Evolutionary conservation across 1,140 invertebrate species (phyloP), one percentile per base, ranked within the genome.

Genomic region (Mycetomoellerius zeteki): DNA sequence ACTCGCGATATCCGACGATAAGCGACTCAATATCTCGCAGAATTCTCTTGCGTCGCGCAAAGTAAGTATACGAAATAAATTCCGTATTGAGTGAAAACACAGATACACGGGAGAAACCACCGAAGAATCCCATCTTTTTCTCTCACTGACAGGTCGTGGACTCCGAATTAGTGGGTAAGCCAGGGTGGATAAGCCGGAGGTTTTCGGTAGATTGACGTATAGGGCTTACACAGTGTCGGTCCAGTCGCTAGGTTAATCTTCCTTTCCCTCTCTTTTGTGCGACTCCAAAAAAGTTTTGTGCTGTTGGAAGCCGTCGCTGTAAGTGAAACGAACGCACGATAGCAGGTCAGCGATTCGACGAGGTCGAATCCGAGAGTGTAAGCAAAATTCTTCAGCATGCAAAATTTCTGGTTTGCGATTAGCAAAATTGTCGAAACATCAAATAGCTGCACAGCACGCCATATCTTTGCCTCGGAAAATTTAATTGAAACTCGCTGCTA

Each of bases 261-360:
- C 80, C 80, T 84, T 84, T 75, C 67, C 69, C 54, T 82, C 67
- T 82, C 19, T 84, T 84, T 73, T 84, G 69, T 12, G 54, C 19
- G 80, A 84, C 80, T 30, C 54, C 80, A 43, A 84, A 84, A 84
- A 84, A 84, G 80, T 73, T 84, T 84, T 10, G 80, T 60, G 80
- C 80, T 33, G 80, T 33, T 73, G 80, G 80, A 73, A 84, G 80
- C 14, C 47, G 64, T 80, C 77, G 77, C 80, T 84, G 80, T 4
- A 84, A 84, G 80, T 84, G 80, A 84, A 84, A 84, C 80, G 69
- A 84, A 84, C 54, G 80, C 80, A 84, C 80, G 80, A 84, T 84
- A 73, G 80, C 80, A 73, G 54, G 69, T 84, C 80, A 84, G n/a
- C 67, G 80, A 60, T 60, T 73, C 69, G 80, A 73, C 69, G 14